These are phyloP conservation scores for Thunnus albacares DNA, from an alignment of 2,797 vertebrate genomes.

Conservation along the genomic window DNA sequence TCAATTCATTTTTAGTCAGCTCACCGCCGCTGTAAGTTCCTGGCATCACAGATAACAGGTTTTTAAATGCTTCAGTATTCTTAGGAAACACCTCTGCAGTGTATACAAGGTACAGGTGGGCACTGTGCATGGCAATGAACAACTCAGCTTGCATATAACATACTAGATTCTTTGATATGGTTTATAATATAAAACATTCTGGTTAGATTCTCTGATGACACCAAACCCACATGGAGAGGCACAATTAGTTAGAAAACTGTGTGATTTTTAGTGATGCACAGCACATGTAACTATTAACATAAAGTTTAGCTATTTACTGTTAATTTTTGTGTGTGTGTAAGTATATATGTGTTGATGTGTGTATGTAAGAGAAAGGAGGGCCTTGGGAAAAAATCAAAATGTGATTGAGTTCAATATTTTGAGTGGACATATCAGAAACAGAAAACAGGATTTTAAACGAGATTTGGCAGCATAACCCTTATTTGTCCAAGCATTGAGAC, in stretches of 20 bases:
- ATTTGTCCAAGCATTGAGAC: slow-evolving; percentile 26
- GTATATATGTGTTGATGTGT: background rate
- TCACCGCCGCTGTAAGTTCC: slow-evolving; percentile 39
- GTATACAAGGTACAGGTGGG: slow-evolving; percentile 24
- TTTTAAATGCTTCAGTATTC: slow-evolving; percentile 68
- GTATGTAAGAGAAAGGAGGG: background rate
- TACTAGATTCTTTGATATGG: slow-evolving; percentile 42
- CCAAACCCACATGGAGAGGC: slow-evolving; percentile 55
- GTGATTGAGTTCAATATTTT: background rate
- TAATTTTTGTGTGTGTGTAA: background rate
- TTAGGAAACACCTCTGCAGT: slow-evolving; percentile 51
- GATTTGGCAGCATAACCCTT: slow-evolving; percentile 32
- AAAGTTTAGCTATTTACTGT: slow-evolving; percentile 18
- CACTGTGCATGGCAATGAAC: slow-evolving; percentile 31
- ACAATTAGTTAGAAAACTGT: slow-evolving; percentile 47
- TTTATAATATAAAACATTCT: slow-evolving; percentile 39
- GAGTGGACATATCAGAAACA: slow-evolving; percentile 1
- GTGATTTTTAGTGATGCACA: slow-evolving; percentile 31
- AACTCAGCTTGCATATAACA: slow-evolving; percentile 65
- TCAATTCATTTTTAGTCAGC: slow-evolving; percentile 36
- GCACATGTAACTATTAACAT: slow-evolving; percentile 9
- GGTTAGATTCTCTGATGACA: slow-evolving; percentile 34
- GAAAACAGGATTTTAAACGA: slow-evolving; percentile 5
- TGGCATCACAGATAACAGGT: slow-evolving; percentile 46
- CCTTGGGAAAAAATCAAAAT: background rate